Evolutionary conservation across 2,888 invertebrate genomes (phyloP), one percentile per base, ranked within the genome.

Genomic region (Leptopilina drosophilae): DNA sequence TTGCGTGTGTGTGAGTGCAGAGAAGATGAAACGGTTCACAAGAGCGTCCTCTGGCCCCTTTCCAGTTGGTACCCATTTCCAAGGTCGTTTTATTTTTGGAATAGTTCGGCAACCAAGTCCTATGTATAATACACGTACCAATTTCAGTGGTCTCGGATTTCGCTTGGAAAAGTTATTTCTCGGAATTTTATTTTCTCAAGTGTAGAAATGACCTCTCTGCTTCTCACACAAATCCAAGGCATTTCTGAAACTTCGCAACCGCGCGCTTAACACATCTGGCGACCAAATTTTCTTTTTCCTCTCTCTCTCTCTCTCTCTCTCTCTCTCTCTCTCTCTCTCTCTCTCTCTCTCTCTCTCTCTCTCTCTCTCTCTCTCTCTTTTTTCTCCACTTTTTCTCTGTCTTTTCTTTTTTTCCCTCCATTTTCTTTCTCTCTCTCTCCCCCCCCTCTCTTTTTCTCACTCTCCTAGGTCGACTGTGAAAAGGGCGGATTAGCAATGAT

Each of bases 61-160:
- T 73, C 49, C 69, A 56, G 69, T 73, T 73, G 69, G 69, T 73
- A 73, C 69, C 69, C 53, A 53, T 56, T 26, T 73, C 53, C 69
- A 73, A 73, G 69, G 69, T 73, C 69, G 53, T 33, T 26, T 73
- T 73, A 73, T 73, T 73, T 73, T 56, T 56, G 69, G 69, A 73
- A 73, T 33, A 33, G 69, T 69, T 69, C 15, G 67, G 49, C 66
- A 20, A 59, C 42, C 42, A 42, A 42, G 42, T 42, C 42, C 42
- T 42, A 42, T 33, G 33, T 33, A 33, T 42, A 42, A 42, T 42
- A 42, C 42, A 42, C 42, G 8, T 8, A 59, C 7, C 26, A 69
- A 69, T 11, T 67, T 11, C 49, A 53, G 69, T 53, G 69, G 33
- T 53, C 33, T 56, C 33, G 9, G n/a, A 73, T 67, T 67, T 20